These are phyloP conservation scores for Tanypteryx hageni DNA, from an alignment of 2,888 invertebrate species.

Conservation along the genomic window DNA sequence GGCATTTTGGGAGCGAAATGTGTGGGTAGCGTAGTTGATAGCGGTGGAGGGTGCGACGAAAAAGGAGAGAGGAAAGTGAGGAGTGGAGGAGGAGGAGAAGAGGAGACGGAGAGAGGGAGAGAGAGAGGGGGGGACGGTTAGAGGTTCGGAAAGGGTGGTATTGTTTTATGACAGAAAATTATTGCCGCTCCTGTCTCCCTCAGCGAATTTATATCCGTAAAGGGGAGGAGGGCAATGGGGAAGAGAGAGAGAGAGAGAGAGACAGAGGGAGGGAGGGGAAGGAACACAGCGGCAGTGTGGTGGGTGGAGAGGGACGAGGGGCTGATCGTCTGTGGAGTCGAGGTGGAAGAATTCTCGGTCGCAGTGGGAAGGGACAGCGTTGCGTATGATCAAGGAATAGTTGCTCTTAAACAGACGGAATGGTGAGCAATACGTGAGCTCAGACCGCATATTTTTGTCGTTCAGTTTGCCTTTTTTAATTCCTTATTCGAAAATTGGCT, in stretches of 20 bases:
- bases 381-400: no score
- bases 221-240: not conserved
- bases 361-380: no score
- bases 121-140: not conserved
- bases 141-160: constrained; percentile 59
- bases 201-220: constrained; percentile 57
- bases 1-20: not conserved
- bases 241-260: not conserved
- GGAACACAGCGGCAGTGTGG: not conserved
- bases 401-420: no score
- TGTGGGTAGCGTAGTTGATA: not conserved
- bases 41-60: not conserved
- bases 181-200: constrained; percentile 62
- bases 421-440: no score
- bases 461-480: no score
- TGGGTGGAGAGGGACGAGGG: not conserved
- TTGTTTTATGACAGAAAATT: constrained; percentile 64
- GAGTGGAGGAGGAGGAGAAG: not conserved
- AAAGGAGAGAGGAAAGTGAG: not conserved
- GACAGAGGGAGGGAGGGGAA: not conserved
- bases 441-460: no score
- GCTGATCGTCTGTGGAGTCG: not conserved
- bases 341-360: not conserved
- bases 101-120: not conserved
- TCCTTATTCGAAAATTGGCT: no score